These are phyloP conservation scores for Cephalopholis sonnerati DNA, from an alignment of 2,113 vertebrate genomes.

Conservation along the genomic window DNA sequence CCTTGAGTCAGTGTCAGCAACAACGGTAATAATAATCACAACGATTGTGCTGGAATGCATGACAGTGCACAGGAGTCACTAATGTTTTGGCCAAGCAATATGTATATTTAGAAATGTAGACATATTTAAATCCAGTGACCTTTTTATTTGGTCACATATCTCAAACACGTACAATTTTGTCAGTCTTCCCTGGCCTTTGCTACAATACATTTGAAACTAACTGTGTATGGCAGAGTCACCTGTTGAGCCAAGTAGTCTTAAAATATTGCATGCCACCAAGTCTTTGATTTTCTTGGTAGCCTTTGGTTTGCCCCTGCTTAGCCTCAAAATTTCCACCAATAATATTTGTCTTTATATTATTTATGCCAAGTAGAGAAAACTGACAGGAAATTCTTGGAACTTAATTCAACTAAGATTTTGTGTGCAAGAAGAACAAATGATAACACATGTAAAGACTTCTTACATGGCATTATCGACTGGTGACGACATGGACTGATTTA, in stretches of 20 bases:
- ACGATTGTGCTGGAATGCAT: neutral
- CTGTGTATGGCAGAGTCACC: neutral
- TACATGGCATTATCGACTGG: neutral
- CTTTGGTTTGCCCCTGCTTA: constrained; percentile 23
- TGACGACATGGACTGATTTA: neutral
- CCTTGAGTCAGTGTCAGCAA: neutral
- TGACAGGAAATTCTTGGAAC: neutral
- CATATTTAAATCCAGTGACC: neutral
- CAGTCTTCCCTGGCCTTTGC: neutral
- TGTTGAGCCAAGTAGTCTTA: neutral
- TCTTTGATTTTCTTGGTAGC: constrained; percentile 13
- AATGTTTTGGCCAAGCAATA: neutral
- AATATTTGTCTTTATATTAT: neutral
- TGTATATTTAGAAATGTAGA: neutral
- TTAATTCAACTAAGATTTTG: neutral
- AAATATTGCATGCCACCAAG: neutral
- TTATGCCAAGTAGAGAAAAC: neutral
- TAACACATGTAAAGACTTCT: neutral
- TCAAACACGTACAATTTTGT: neutral
- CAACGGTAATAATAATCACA: neutral
- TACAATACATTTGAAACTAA: constrained; percentile 3
- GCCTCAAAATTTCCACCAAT: neutral
- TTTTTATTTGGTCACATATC: neutral
- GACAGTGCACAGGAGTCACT: neutral
- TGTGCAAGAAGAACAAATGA: neutral